Evolutionary conservation across 2,113 vertebrate genomes (phyloP).

Genomic region (Pangasianodon gigas): DNA sequence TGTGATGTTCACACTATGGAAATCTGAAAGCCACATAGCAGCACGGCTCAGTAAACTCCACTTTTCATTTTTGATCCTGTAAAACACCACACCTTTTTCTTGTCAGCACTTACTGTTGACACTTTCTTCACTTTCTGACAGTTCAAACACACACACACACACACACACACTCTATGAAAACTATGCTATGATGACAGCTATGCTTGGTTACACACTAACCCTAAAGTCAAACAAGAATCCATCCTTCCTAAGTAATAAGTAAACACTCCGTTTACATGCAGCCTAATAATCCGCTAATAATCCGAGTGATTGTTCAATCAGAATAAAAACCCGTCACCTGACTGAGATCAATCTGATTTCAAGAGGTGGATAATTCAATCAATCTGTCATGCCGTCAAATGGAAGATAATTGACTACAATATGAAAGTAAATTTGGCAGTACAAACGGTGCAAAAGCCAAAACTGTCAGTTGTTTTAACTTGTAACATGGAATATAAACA

Average conservation of each 20-base stretch:
- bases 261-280: neutral
- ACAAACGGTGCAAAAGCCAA: neutral
- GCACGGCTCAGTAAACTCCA: neutral
- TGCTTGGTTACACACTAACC: neutral
- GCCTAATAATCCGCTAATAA: neutral
- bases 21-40: neutral
- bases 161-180: neutral
- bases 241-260: neutral
- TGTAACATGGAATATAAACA: neutral
- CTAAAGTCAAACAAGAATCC: neutral
- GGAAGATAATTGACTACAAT: neutral
- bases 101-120: neutral
- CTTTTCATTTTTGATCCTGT: neutral
- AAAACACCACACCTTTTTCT: neutral
- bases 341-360: neutral
- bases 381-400: neutral
- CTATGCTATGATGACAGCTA: neutral
- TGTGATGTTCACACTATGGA: neutral
- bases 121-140: conserved; percentile 12
- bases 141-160: neutral
- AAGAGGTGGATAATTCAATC: neutral
- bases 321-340: neutral
- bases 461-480: neutral
- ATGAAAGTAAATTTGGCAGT: neutral
- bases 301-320: neutral